phyloP scores from a whole-genome alignment of 2,888 invertebrate genomes.

The Stictocephala bisonia region DNA sequence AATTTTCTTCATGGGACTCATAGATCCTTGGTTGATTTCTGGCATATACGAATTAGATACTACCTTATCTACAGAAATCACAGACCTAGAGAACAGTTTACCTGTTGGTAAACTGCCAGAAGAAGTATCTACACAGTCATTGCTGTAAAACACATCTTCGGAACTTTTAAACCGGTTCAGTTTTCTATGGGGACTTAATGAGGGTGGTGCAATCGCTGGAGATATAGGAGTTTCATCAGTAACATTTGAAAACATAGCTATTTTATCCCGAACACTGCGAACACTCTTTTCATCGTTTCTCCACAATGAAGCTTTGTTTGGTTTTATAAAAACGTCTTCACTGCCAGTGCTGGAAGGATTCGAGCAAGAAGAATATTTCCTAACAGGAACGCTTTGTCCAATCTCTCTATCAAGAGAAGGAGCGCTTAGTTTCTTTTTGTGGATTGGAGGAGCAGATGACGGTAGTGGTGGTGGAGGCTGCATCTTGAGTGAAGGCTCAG shows the following conservation, averaged over 20 bases:
- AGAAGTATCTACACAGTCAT: slow-evolving; percentile 35
- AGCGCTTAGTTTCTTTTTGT: slow-evolving; percentile 30
- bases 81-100: slow-evolving; percentile 50
- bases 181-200: slow-evolving; percentile 62
- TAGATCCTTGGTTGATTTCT: neutral
- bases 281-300: slow-evolving; percentile 83
- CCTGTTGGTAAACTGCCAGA: slow-evolving; percentile 40
- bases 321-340: slow-evolving; percentile 42
- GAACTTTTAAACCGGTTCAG: slow-evolving; percentile 64
- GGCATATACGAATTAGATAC: slow-evolving; percentile 48
- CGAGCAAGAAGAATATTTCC: slow-evolving; percentile 31
- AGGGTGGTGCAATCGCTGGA: slow-evolving; percentile 66
- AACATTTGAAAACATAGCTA: slow-evolving; percentile 83
- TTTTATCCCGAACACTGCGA: slow-evolving; percentile 85
- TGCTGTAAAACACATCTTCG: slow-evolving; percentile 63
- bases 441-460: slow-evolving; percentile 40
- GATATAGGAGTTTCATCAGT: slow-evolving; percentile 59
- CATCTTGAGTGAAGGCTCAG: slow-evolving; percentile 59
- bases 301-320: slow-evolving; percentile 55
- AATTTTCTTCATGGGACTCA: slow-evolving; percentile 42
- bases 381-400: slow-evolving; percentile 8
- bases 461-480: slow-evolving; percentile 51
- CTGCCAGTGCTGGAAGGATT: slow-evolving; percentile 17
- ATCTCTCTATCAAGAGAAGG: slow-evolving; percentile 28
- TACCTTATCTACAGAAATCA: slow-evolving; percentile 54